Conservation (phyloP, 2,113 vertebrate species). For the Pundamilia nyererei region DNA sequence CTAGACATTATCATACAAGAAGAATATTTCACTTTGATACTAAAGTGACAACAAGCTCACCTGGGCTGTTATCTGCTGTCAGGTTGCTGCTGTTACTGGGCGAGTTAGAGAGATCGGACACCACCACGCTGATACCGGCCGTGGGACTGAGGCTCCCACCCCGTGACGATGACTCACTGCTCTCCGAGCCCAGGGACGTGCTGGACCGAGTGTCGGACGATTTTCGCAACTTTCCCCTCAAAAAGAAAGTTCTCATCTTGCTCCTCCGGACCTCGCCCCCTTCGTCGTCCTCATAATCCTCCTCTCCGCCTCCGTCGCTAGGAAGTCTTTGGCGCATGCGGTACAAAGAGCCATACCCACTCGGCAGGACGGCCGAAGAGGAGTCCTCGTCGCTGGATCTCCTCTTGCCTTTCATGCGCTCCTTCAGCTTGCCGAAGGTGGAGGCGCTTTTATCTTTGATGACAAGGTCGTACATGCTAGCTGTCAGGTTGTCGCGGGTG, state of each 20-base stretch:
- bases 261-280: conserved; percentile 78
- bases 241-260: conserved; percentile 83
- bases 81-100: conserved; percentile 86
- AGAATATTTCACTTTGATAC: neutral
- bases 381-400: conserved; percentile 80
- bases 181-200: conserved; percentile 90
- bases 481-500: conserved; percentile 85
- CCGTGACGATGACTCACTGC: conserved; percentile 86
- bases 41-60: conserved; percentile 50
- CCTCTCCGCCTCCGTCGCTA: conserved; percentile 76
- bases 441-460: conserved; percentile 86
- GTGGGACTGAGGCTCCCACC: conserved; percentile 79
- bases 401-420: conserved; percentile 86
- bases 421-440: conserved; percentile 86
- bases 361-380: conserved; percentile 78
- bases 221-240: conserved; percentile 83
- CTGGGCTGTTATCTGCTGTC: conserved; percentile 80
- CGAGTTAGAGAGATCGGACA: conserved; percentile 71
- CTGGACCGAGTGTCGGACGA: conserved; percentile 89
- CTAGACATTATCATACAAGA: fast-evolving
- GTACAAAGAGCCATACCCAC: conserved; percentile 50
- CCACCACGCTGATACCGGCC: conserved; percentile 72
- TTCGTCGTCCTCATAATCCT: conserved; percentile 81
- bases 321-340: conserved; percentile 58
- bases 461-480: conserved; percentile 98